These are phyloP conservation scores for Elephas maximus DNA, from an alignment of 2,113 vertebrate species.

Conservation along the genomic window DNA sequence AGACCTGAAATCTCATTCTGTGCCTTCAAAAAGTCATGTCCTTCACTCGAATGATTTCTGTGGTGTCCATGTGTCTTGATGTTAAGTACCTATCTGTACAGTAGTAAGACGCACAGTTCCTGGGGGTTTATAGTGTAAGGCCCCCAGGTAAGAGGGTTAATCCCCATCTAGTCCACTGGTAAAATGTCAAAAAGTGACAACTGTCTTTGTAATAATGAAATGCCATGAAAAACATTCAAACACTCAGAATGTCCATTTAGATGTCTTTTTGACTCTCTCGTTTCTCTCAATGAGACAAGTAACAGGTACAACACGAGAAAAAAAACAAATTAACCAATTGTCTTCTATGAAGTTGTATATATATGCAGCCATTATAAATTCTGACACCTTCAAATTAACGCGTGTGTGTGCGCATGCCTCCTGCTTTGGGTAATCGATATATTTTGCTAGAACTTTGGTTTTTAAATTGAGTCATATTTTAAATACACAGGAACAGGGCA, in stretches of 20 bases:
- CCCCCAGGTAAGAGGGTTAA: neutral
- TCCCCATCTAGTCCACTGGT: neutral
- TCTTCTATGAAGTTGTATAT: neutral
- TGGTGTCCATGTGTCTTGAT: neutral
- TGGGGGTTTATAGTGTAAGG: rapidly evolving
- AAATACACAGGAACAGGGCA: neutral
- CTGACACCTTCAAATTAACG: neutral
- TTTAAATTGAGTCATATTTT: neutral
- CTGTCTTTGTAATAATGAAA: neutral
- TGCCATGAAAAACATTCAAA: neutral
- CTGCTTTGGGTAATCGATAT: neutral
- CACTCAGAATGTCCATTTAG: neutral
- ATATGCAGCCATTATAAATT: neutral
- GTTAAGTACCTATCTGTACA: neutral
- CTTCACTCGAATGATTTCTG: neutral
- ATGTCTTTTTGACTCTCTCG: neutral
- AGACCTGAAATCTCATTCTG: neutral
- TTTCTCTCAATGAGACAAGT: neutral
- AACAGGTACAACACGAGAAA: neutral
- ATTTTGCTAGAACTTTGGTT: neutral
- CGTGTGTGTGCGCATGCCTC: neutral
- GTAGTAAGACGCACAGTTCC: neutral
- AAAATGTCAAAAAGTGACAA: neutral
- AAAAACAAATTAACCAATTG: neutral
- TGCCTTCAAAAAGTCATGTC: neutral